phyloP scores from a whole-genome alignment of 2,113 vertebrate species.

The Daphoenositta chrysoptera region DNA sequence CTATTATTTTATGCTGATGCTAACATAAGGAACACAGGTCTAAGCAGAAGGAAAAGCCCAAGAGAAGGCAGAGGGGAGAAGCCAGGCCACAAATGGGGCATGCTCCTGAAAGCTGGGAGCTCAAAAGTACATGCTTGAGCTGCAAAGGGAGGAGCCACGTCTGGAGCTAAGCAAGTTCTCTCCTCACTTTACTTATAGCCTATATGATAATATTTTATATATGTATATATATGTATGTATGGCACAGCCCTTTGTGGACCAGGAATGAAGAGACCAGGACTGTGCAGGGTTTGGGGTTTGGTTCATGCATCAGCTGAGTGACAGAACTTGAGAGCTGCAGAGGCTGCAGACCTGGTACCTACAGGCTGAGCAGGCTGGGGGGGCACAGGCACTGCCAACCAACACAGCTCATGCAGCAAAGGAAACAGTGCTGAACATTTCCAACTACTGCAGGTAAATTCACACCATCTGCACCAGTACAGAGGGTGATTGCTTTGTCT shows the following conservation, averaged over 20 bases:
- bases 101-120: background rate
- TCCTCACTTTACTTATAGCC: background rate
- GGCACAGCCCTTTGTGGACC: background rate
- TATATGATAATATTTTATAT: accelerated
- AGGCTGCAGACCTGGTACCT: background rate
- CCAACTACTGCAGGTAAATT: background rate
- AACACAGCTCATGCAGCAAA: background rate
- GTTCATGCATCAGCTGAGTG: background rate
- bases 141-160: background rate
- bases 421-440: background rate
- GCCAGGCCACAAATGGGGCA: background rate
- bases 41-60: background rate
- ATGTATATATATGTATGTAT: background rate
- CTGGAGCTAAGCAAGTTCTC: background rate
- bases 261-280: background rate
- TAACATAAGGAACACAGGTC: accelerated
- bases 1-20: background rate
- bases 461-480: background rate
- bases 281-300: background rate
- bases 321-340: background rate
- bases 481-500: accelerated
- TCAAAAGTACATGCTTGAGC: accelerated
- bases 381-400: background rate
- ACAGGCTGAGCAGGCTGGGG: background rate
- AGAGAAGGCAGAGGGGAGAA: background rate